Conservation (phyloP, 2,888 invertebrate species). For the Cryptocheilus praepositus region DNA sequence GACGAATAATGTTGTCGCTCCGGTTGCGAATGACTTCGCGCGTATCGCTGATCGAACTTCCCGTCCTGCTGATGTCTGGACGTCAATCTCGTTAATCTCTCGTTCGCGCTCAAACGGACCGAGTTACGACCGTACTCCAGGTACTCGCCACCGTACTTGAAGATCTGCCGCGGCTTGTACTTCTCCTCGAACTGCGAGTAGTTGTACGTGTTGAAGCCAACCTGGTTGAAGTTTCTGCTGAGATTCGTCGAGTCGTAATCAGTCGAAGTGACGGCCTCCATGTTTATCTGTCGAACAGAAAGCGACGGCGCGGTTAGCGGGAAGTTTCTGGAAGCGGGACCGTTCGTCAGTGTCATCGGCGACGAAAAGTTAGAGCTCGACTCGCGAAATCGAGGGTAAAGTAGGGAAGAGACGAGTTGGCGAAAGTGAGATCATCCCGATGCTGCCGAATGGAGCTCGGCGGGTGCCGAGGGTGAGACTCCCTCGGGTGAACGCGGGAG, state of each 20-base stretch:
- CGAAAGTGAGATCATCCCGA: not conserved
- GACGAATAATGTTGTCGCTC: conserved; percentile 64
- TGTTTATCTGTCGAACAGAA: conserved; percentile 73
- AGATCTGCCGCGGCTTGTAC: conserved; percentile 61
- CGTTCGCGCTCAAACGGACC: conserved; percentile 50
- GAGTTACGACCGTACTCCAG: conserved; percentile 61
- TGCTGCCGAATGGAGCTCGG: too few relatives aligned
- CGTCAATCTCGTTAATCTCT: conserved; percentile 43
- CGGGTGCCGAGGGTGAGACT: conserved; percentile 2
- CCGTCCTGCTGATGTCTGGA: conserved; percentile 51
- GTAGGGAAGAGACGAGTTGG: not conserved
- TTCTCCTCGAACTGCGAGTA: conserved; percentile 69
- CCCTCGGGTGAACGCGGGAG: not conserved
- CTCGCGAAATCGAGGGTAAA: too few relatives aligned
- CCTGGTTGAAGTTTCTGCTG: conserved; percentile 67
- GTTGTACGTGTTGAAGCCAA: conserved; percentile 68
- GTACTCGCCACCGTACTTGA: conserved; percentile 65
- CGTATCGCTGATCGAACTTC: conserved; percentile 59
- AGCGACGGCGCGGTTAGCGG: not conserved
- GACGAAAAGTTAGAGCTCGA: too few relatives aligned
- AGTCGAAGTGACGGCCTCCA: conserved; percentile 76
- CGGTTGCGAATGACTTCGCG: conserved; percentile 68
- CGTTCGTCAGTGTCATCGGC: not conserved
- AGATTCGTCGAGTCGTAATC: conserved; percentile 74
- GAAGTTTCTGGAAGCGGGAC: not conserved